Evolutionary conservation across 2,888 invertebrate species (phyloP).

Genomic region (Dolichomitus sp.): DNA sequence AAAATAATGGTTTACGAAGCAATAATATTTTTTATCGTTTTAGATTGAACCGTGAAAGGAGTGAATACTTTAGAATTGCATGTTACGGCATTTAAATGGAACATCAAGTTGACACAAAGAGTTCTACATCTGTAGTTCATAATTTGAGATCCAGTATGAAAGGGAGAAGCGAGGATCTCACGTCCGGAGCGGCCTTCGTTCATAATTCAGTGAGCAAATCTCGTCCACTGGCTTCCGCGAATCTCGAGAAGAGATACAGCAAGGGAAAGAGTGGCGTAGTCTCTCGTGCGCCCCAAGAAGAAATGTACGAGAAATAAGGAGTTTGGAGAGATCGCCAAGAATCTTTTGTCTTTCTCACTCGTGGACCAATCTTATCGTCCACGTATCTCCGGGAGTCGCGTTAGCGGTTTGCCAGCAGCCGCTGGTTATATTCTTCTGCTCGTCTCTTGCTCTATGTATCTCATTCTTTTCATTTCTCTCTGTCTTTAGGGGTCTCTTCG

Average conservation of each 20-base stretch:
- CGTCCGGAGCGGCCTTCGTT: constrained; percentile 68
- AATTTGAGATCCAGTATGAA: constrained; percentile 3
- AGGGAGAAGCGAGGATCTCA: constrained; percentile 20
- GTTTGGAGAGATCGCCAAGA: constrained; percentile 38
- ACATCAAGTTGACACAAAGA: neutral
- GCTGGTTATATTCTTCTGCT: constrained; percentile 46
- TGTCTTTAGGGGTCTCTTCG: constrained; percentile 29
- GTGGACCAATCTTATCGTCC: constrained; percentile 74
- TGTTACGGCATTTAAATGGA: neutral
- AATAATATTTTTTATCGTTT: neutral
- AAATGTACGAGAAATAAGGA: constrained; percentile 51
- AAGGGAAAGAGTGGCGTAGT: constrained; percentile 63
- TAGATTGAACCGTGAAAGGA: neutral
- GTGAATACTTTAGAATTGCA: neutral
- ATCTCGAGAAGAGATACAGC: constrained; percentile 66
- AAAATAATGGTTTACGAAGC: neutral
- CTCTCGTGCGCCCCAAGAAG: constrained; percentile 8
- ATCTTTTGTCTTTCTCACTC: constrained; percentile 34
- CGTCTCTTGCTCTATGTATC: constrained; percentile 34
- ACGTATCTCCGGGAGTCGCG: constrained; percentile 79
- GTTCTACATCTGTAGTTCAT: neutral
- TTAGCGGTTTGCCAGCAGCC: constrained; percentile 44
- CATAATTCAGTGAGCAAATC: constrained; percentile 81
- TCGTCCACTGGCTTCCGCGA: constrained; percentile 82
- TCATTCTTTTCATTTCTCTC: constrained; percentile 36